These are phyloP conservation scores for Oncopeltus fasciatus DNA, from an alignment of 1,140 invertebrate genomes.

Conservation along the genomic window DNA sequence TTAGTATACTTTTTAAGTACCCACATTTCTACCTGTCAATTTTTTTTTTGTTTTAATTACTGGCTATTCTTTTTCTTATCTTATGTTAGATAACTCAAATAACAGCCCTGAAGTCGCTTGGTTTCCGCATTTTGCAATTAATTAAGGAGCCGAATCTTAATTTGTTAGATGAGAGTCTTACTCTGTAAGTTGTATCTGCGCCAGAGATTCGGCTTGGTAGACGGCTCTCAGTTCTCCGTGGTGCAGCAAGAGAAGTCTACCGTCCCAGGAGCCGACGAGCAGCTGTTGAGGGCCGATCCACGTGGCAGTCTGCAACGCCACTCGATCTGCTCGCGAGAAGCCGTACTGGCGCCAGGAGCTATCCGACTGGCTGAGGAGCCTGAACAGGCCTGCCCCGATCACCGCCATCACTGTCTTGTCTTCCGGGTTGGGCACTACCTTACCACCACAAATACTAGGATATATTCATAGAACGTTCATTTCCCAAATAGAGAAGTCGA, in stretches of 20 bases:
- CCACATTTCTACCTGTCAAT: no score
- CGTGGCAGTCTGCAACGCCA: conserved; percentile 49
- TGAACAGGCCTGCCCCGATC: conserved; percentile 54
- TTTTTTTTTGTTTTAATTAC: no score
- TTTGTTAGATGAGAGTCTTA: not conserved
- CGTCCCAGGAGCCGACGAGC: conserved; percentile 56
- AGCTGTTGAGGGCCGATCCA: conserved; percentile 61
- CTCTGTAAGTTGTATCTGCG: conserved; percentile 14
- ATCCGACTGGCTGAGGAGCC: conserved; percentile 64
- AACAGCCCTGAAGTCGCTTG: no score
- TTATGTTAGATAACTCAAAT: no score
- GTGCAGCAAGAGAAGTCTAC: conserved; percentile 58
- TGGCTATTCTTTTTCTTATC: no score
- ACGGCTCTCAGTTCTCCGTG: conserved; percentile 58
- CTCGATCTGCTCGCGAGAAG: conserved; percentile 63
- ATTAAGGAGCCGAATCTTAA: no score
- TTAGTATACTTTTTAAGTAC: no score
- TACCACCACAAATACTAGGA: conserved; percentile 1
- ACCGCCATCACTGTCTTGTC: conserved; percentile 60
- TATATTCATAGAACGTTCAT: not conserved
- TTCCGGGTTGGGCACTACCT: conserved; percentile 57
- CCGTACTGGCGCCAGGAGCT: conserved; percentile 66
- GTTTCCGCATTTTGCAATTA: no score
- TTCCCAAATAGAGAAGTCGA: not conserved
- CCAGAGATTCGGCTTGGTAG: conserved; percentile 38